Evolutionary conservation across 2,888 invertebrate genomes (phyloP).

Genomic region (Folsomia manolachei): DNA sequence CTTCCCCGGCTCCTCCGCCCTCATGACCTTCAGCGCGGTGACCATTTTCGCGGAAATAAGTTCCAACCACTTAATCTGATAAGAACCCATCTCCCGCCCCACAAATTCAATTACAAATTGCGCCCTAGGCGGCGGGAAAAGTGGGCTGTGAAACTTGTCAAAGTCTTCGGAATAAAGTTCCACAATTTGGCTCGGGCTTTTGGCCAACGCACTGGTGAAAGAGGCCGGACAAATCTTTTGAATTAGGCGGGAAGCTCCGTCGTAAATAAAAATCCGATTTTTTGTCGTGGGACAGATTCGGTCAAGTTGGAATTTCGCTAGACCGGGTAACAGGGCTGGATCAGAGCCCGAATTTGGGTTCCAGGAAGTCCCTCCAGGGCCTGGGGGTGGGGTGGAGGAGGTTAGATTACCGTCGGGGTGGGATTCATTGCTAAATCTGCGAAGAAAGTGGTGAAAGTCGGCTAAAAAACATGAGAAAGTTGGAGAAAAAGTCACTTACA

Average conservation of each 20-base stretch:
- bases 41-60: conserved; percentile 55
- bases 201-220: conserved; percentile 38
- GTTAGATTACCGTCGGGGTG: too few species aligned
- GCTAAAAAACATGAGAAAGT: too few species aligned
- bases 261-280: conserved; percentile 77
- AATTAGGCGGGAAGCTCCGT: conserved; percentile 57
- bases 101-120: conserved; percentile 74
- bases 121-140: conserved; percentile 47
- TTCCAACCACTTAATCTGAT: conserved; percentile 79
- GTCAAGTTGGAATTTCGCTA: conserved; percentile 55
- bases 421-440: too few species aligned
- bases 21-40: conserved; percentile 33
- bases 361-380: background rate
- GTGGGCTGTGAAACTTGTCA: conserved; percentile 42
- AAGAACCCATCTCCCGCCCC: conserved; percentile 70
- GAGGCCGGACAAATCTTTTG: conserved; percentile 49
- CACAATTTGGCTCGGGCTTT: conserved; percentile 42
- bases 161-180: conserved; percentile 50
- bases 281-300: conserved; percentile 69
- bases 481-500: too few species aligned
- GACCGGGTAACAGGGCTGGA: background rate
- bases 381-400: background rate
- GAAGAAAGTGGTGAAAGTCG: too few species aligned
- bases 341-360: background rate
- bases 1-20: conserved; percentile 26